Evolutionary conservation across 2,888 invertebrate genomes (phyloP), one percentile per base, ranked within the genome.

Genomic region (Serripes groenlandicus): DNA sequence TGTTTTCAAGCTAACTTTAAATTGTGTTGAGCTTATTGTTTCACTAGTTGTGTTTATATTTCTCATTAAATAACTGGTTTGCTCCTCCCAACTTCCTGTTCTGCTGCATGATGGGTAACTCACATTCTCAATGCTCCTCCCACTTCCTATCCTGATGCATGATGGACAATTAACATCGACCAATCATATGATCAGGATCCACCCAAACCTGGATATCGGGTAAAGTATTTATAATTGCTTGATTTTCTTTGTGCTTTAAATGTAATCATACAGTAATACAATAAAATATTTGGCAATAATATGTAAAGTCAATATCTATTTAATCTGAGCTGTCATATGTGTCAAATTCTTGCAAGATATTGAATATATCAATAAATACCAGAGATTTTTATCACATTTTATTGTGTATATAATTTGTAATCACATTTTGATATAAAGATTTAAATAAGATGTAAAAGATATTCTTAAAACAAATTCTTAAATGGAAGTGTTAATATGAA

Each of bases 201-300:
- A 21, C 80, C 81, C 9, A 81, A 81, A 58, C 85, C 85, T 62
- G 85, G 85, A 78, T 81, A 85, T 54, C 66, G 66, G 85, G 85
- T 85, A 81, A 78, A 54, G 69, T 78, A 71, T 35, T 66, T n/a
- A 11, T 56, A 26, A 56, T 23, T 23, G 56, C 56, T 1, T 15
- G 26, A 26, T 26, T 56, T 56, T 56, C 2, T 15, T 1, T 56
- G n/a, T 1, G 23, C n/a, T 56, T 56, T n/a, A n/a, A n/a, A n/a
- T n/a, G n/a, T n/a, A n/a, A n/a, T n/a, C n/a, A n/a, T n/a, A n/a
- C n/a, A n/a, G n/a, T n/a, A n/a, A n/a, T n/a, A n/a, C n/a, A n/a
- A n/a, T n/a, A n/a, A n/a, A n/a, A n/a, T n/a, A n/a, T n/a, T n/a
- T n/a, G n/a, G n/a, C n/a, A n/a, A n/a, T n/a, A n/a, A n/a, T n/a